Percentiles rank a stretch among this genome's conserved stretches.
Conservation (phyloP, 2,113 vertebrate species). For the Hippoglossus stenolepis region DNA sequence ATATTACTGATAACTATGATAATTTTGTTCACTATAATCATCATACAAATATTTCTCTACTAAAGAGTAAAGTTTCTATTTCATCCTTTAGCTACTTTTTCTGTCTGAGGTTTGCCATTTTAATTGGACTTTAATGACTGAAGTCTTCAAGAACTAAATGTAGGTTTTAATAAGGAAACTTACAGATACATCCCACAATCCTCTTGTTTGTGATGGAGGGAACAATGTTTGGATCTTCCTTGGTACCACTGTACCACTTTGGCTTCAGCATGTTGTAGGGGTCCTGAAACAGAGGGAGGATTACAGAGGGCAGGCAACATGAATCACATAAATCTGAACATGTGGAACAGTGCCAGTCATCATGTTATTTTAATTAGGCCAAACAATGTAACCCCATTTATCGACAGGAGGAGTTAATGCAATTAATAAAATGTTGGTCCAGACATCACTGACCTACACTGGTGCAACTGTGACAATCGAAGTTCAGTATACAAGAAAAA, state of each 20-base stretch:
- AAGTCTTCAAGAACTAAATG: neutral
- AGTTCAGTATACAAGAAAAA: slow-evolving; percentile 1
- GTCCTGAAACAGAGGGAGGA: slow-evolving; percentile 76
- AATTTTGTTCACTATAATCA: too few relatives aligned
- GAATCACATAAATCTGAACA: neutral
- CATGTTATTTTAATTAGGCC: neutral
- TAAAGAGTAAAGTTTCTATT: too few relatives aligned
- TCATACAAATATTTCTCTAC: too few relatives aligned
- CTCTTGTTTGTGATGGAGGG: slow-evolving; percentile 88
- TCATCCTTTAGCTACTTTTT: neutral
- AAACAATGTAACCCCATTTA: neutral
- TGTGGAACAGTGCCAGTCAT: neutral
- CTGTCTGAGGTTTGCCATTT: too few relatives aligned
- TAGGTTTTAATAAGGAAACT: slow-evolving; percentile 60
- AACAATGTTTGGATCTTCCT: slow-evolving; percentile 88
- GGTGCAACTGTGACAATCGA: neutral
- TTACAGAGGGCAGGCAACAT: neutral
- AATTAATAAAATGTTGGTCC: neutral
- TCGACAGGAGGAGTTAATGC: neutral
- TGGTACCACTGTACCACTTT: slow-evolving; percentile 87
- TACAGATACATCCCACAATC: slow-evolving; percentile 92
- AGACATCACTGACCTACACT: neutral
- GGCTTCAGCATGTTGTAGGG: slow-evolving; percentile 86
- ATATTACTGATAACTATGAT: too few relatives aligned
- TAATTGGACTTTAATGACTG: neutral